A percentile compares a stretch with the other conserved stretches of the same genome.
Conservation (phyloP, 2,888 invertebrate genomes). For the Schizaphis graminum region DNA sequence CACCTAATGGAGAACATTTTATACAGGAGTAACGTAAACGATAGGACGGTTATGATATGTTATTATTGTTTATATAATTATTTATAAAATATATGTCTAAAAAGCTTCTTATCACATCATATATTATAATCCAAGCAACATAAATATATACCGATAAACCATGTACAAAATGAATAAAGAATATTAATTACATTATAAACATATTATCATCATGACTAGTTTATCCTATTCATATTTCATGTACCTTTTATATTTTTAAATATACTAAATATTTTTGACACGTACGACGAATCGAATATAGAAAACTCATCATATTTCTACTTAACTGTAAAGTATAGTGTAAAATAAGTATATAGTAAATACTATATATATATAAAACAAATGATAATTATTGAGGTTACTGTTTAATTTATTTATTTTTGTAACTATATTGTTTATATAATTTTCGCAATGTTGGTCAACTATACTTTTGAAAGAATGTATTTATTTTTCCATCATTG, state of each 20-base stretch:
- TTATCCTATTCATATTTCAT: not conserved
- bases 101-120: not conserved
- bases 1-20: conserved; percentile 55
- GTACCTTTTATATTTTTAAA: not conserved
- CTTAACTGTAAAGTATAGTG: not conserved
- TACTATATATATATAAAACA: not conserved
- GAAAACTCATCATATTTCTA: not conserved
- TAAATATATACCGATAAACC: not conserved
- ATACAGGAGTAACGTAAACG: conserved; percentile 4
- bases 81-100: not conserved
- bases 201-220: not conserved
- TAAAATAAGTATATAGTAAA: not conserved
- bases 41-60: conserved; percentile 20
- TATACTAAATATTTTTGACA: not conserved
- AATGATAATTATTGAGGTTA: not conserved
- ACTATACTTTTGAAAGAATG: not conserved
- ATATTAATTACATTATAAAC: conserved; percentile 9
- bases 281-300: not conserved
- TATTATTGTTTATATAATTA: conserved; percentile 29
- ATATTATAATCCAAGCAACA: not conserved
- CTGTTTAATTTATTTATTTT: not conserved
- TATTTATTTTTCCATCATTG: not conserved
- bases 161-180: not conserved
- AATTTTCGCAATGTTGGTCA: not conserved
- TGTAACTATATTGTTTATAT: not conserved